Evolutionary conservation across 2,113 vertebrate species (phyloP).

Genomic region (Thunnus thynnus): DNA sequence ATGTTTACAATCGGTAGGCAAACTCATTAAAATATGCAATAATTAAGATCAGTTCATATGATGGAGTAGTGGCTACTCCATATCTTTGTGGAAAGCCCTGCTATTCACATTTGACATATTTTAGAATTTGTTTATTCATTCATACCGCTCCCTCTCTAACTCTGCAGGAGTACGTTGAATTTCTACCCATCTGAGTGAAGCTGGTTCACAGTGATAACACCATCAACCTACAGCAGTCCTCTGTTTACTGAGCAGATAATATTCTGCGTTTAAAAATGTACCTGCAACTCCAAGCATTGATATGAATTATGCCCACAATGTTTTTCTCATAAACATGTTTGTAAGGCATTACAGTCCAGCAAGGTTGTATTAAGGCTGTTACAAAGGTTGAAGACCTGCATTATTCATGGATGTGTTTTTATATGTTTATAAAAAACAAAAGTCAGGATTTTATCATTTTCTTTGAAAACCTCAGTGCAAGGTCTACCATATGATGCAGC

Average conservation of each 20-base stretch:
- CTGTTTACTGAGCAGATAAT: constrained; percentile 39
- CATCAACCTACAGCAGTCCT: constrained; percentile 44
- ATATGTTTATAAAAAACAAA: neutral
- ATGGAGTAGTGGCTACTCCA: no score
- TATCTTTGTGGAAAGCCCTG: no score
- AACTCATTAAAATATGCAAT: no score
- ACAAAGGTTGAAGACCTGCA: neutral
- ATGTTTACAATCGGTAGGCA: no score
- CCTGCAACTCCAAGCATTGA: constrained; percentile 19
- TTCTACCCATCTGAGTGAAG: constrained; percentile 49
- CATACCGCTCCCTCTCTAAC: constrained; percentile 10
- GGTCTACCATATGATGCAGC: neutral
- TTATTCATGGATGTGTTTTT: constrained; percentile 14
- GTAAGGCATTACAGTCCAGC: constrained; percentile 8
- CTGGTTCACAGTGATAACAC: constrained; percentile 69
- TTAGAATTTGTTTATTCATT: constrained; percentile 21
- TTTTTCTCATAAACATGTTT: constrained; percentile 26
- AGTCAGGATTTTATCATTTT: neutral
- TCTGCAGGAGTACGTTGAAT: constrained; percentile 33
- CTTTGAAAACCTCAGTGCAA: neutral
- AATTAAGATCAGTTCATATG: no score
- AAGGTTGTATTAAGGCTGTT: neutral
- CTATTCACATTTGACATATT: constrained; percentile 32
- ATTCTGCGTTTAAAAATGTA: constrained; percentile 3
- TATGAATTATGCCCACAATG: constrained; percentile 24